phyloP scores from a whole-genome alignment of 2,113 vertebrate species.

The Sarotherodon lohbergeri region DNA sequence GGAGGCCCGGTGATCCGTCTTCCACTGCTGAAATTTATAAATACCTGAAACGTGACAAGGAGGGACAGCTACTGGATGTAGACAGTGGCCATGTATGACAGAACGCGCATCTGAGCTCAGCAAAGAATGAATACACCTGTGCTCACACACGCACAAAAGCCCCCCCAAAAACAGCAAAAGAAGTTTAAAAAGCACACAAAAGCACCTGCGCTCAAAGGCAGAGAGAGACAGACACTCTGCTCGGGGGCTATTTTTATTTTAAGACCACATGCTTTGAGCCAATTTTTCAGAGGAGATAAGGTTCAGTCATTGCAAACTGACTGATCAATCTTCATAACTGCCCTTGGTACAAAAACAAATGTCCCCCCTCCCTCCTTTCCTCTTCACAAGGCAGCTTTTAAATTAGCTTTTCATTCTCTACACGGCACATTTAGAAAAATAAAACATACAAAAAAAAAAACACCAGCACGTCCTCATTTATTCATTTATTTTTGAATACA shows the following conservation, averaged over 20 bases:
- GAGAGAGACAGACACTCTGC: not conserved
- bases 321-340: conserved; percentile 65
- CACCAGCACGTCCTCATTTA: not conserved
- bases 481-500: not conserved
- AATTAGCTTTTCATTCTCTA: conserved; percentile 5
- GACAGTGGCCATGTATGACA: not conserved
- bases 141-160: not conserved
- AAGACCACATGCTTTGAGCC: conserved; percentile 35
- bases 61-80: conserved; percentile 23
- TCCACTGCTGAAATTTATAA: conserved; percentile 49
- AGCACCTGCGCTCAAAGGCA: conserved; percentile 20
- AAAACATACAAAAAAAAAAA: not conserved
- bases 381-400: not conserved
- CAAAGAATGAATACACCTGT: not conserved
- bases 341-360: conserved; percentile 29
- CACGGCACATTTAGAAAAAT: not conserved
- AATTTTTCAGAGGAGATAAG: conserved; percentile 29
- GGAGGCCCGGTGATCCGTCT: conserved; percentile 43
- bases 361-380: not conserved
- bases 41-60: conserved; percentile 45
- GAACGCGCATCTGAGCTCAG: not conserved
- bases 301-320: conserved; percentile 58
- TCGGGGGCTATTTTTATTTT: conserved; percentile 35
- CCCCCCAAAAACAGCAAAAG: not conserved
- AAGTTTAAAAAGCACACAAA: not conserved